Percentiles rank a stretch among this genome's conserved stretches.
Conservation (phyloP, 2,888 invertebrate species). For the Apotomis turbidana region DNA sequence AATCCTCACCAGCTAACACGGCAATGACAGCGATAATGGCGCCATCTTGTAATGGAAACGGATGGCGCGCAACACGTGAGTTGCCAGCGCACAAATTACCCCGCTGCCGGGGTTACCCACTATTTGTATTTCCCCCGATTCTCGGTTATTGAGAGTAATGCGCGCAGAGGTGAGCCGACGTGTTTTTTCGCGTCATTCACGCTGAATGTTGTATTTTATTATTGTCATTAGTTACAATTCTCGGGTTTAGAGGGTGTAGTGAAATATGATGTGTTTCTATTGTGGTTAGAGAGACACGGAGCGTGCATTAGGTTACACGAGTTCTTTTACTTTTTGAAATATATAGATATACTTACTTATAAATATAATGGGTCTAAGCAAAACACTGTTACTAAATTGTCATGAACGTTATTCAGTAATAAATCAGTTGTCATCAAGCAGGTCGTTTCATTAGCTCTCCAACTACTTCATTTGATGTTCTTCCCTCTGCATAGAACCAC, state of each 20-base stretch:
- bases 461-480: too few species aligned
- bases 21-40: slow-evolving; percentile 25
- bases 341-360: neutral
- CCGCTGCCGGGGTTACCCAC: slow-evolving; percentile 33
- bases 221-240: slow-evolving; percentile 41
- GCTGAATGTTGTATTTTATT: slow-evolving; percentile 46
- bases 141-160: slow-evolving; percentile 53
- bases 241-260: slow-evolving; percentile 10
- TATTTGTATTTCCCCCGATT: slow-evolving; percentile 46
- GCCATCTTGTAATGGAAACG: slow-evolving; percentile 42
- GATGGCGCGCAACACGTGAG: slow-evolving; percentile 51
- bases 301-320: neutral
- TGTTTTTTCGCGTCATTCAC: slow-evolving; percentile 46
- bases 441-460: too few species aligned
- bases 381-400: too few species aligned
- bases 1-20: slow-evolving; percentile 2
- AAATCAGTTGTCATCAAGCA: too few species aligned
- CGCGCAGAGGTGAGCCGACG: slow-evolving; percentile 48
- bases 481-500: too few species aligned
- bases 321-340: neutral
- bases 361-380: too few species aligned
- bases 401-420: too few species aligned
- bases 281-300: slow-evolving; percentile 17
- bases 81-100: slow-evolving; percentile 52
- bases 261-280: slow-evolving; percentile 19